Evolutionary conservation across 1,140 invertebrate species (phyloP).

Genomic region (Calephelis nemesis): DNA sequence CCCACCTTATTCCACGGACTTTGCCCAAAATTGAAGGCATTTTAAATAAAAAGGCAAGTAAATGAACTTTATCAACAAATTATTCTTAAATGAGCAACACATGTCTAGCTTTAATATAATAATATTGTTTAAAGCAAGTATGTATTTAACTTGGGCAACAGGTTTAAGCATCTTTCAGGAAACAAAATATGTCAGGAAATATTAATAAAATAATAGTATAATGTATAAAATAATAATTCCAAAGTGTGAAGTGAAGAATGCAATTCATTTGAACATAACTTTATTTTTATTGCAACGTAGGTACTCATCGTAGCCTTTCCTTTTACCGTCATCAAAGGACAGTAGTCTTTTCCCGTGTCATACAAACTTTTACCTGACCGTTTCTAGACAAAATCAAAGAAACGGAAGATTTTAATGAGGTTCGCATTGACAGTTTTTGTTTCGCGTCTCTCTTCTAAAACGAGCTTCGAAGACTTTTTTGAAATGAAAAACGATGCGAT

Average conservation of each 20-base stretch:
- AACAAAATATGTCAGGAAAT: not conserved
- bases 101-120: no score
- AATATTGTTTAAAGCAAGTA: no score
- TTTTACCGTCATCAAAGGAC: constrained; percentile 60
- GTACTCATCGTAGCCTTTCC: constrained; percentile 39
- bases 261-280: constrained; percentile 28
- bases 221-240: no score
- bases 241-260: constrained; percentile 1
- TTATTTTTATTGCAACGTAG: constrained; percentile 45
- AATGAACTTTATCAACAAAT: no score
- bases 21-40: no score
- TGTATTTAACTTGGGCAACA: no score
- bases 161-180: not conserved
- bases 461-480: constrained; percentile 31
- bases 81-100: no score
- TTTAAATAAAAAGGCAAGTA: no score
- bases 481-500: constrained; percentile 20
- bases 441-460: constrained; percentile 46
- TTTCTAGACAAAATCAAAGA: constrained; percentile 72
- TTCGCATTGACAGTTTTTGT: constrained; percentile 67
- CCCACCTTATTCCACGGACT: no score
- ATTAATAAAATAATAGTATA: no score
- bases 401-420: constrained; percentile 77
- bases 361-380: constrained; percentile 60
- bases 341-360: constrained; percentile 49